Conservation (phyloP, 2,888 invertebrate species). For the Papilio gigon region DNA sequence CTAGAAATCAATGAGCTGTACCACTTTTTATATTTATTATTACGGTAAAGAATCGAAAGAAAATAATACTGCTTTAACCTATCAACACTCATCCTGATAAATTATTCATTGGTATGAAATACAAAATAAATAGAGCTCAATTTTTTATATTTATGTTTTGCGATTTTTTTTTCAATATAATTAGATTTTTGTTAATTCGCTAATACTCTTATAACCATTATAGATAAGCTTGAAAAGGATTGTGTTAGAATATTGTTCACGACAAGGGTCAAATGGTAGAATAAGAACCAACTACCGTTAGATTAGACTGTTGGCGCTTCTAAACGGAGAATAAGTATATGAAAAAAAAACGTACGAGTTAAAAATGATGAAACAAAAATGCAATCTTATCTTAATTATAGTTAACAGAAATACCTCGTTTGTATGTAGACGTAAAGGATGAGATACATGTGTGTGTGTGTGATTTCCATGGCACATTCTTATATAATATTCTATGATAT, state of each 20-base stretch:
- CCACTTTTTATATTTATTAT: conserved; percentile 12
- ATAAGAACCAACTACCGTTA: too few relatives aligned
- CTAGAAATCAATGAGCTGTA: conserved; percentile 18
- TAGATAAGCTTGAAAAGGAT: too few relatives aligned
- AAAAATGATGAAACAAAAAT: neutral
- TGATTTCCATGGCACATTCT: neutral
- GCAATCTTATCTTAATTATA: neutral
- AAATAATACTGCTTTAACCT: neutral
- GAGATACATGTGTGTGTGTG: neutral
- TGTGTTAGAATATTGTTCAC: too few relatives aligned
- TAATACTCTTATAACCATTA: too few relatives aligned
- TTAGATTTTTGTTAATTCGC: too few relatives aligned
- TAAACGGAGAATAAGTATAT: neutral
- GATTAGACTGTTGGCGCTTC: too few relatives aligned
- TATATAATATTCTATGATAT: neutral
- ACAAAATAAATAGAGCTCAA: neutral
- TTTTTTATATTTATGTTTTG: neutral
- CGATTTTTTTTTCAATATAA: too few relatives aligned
- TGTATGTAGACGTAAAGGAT: neutral
- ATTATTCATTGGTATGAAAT: conserved; percentile 25
- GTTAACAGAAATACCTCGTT: neutral
- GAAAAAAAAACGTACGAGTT: neutral
- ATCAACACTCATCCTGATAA: neutral
- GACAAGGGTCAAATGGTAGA: too few relatives aligned
- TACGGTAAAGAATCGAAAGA: conserved; percentile 22